These are phyloP conservation scores for Drosophila repleta DNA, from an alignment of 1,140 invertebrate genomes.

Conservation along the genomic window DNA sequence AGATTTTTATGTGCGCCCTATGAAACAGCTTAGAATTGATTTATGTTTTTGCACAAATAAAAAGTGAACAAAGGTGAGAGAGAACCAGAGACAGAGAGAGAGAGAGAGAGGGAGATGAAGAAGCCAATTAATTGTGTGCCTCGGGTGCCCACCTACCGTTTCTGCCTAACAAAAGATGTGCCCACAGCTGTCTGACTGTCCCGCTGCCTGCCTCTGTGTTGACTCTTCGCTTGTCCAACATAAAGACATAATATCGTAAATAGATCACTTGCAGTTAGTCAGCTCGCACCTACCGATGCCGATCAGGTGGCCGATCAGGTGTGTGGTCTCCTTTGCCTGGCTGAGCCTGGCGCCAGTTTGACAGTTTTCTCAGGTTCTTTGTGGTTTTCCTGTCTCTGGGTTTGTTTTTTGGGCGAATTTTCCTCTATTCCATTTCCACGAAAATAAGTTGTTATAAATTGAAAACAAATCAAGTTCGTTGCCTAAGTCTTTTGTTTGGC, in stretches of 20 bases:
- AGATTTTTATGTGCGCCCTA: constrained; percentile 54
- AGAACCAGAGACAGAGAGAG: no score
- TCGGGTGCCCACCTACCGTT: constrained; percentile 70
- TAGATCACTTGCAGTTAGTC: constrained; percentile 78
- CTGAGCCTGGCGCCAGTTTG: constrained; percentile 68
- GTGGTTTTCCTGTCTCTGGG: constrained; percentile 26
- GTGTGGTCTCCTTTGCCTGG: constrained; percentile 60
- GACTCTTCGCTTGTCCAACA: constrained; percentile 60
- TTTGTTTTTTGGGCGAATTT: constrained; percentile 18
- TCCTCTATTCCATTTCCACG: constrained; percentile 17
- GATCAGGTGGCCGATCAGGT: constrained; percentile 33
- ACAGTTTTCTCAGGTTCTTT: constrained; percentile 51
- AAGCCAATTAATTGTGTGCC: constrained; percentile 36
- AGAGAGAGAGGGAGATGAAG: constrained; percentile 12
- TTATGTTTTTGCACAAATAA: constrained; percentile 46
- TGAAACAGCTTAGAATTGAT: constrained; percentile 59
- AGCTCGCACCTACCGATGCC: constrained; percentile 63
- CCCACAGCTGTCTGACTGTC: constrained; percentile 56
- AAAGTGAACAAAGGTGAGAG: constrained; percentile 8
- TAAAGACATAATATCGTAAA: constrained; percentile 81
- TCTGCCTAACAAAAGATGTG: constrained; percentile 54
- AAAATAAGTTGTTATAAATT: constrained; percentile 30
- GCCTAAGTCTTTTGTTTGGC: constrained; percentile 63
- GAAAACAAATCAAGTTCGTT: constrained; percentile 48
- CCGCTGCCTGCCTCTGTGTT: constrained; percentile 16